phyloP scores from a whole-genome alignment of 2,888 invertebrate species.

The Ophioninae sp. region DNA sequence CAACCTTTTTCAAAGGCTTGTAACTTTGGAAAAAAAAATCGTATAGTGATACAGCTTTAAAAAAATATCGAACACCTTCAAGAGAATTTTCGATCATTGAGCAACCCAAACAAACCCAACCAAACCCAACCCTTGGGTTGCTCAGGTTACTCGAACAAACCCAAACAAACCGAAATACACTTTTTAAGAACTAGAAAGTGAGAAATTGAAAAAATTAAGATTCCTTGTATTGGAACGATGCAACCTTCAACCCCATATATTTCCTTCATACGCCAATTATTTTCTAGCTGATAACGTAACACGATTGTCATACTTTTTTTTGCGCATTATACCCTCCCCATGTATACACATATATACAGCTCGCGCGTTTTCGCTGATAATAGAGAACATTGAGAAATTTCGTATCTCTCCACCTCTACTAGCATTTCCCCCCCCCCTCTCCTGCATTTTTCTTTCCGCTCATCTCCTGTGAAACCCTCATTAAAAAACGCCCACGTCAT shows the following conservation, averaged over 20 bases:
- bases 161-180: too few species aligned
- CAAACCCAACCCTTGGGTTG: too few species aligned
- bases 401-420: conserved; percentile 11
- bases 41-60: too few species aligned
- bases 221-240: background rate
- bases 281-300: background rate
- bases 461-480: conserved; percentile 14
- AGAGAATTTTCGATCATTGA: too few species aligned
- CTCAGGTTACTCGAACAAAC: too few species aligned
- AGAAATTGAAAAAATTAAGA: too few species aligned
- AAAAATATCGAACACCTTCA: too few species aligned
- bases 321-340: background rate
- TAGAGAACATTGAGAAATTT: conserved; percentile 29
- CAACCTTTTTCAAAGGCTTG: too few species aligned
- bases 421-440: conserved; percentile 7
- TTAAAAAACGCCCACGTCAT: conserved; percentile 69
- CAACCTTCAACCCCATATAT: background rate
- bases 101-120: too few species aligned
- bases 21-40: too few species aligned
- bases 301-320: background rate
- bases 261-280: background rate
- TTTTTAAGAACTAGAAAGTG: too few species aligned
- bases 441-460: conserved; percentile 11
- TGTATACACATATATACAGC: conserved; percentile 28
- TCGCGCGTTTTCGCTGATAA: conserved; percentile 57